Evolutionary conservation across 2,797 vertebrate species (phyloP), one percentile per base, ranked within the genome.

Genomic region (Hoplostethus mediterraneus): DNA sequence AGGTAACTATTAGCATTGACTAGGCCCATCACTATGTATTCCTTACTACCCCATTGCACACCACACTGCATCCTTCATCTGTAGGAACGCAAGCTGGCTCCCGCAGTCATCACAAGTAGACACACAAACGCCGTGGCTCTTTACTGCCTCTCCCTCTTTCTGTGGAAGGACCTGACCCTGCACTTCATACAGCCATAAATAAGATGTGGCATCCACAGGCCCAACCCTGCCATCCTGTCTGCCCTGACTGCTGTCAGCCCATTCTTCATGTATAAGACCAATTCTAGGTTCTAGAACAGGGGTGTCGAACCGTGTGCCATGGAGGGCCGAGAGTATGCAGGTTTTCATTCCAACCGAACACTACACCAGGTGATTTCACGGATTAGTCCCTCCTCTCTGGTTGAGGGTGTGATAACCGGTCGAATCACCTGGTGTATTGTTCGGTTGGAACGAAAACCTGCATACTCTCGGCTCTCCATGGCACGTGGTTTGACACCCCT

Each of bases 111-210:
- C 72, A 71, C 62, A 21, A 72, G 77, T 9, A 74, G 67, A 84
- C 77, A 78, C 80, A 86, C 80, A 74, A 87, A 85, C 82, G 59
- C 79, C 57, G 33, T 83, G 84, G 89, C 90, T 88, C 77, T 85
- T 92, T 87, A 91, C 77, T 79, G 81, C 88, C 86, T 74, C 9
- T 86, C 82, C 82, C 84, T 83, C 79, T 82, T 82, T 90, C 82
- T 78, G 84, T 57, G 76, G 82, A 88, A 86, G 83, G 87, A 89
- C 83, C 88, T 91, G 91, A 93, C 90, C 91, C 86, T 87, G 90
- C 89, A 91, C 89, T 93, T 90, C 84, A 88, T 75, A 80, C 62
- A 77, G 80, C 85, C 86, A 90, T 93, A 93, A 94, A 94, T 92
- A 93, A 91, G 88, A 90, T 74, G 82, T 85, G 75, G 83, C 85